These are phyloP conservation scores for Australoheros scitulus DNA, from an alignment of 2,113 vertebrate species.

Conservation along the genomic window DNA sequence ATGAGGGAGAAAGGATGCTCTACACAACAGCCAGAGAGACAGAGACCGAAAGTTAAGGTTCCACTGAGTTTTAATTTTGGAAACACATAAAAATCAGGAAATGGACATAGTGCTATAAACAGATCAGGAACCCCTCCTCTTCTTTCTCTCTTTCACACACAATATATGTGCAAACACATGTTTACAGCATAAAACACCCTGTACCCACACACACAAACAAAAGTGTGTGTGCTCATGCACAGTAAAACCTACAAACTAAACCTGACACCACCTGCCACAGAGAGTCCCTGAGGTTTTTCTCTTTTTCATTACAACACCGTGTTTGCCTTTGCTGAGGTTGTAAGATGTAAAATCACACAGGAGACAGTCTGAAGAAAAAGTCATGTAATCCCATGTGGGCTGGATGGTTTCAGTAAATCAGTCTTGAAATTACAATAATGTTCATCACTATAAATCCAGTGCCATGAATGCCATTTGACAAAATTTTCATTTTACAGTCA, in stretches of 20 bases:
- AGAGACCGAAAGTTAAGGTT: constrained; percentile 53
- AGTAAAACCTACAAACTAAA: constrained; percentile 30
- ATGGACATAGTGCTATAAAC: constrained; percentile 6
- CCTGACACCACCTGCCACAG: constrained; percentile 42
- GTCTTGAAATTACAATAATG: not conserved
- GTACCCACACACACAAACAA: not conserved
- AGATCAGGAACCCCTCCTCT: not conserved
- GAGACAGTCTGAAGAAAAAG: not conserved
- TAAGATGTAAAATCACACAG: constrained; percentile 16
- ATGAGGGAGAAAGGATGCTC: constrained; percentile 14
- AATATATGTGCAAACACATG: not conserved
- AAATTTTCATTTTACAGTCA: not conserved
- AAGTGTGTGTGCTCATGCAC: not conserved
- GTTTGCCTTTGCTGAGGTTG: constrained; percentile 30
- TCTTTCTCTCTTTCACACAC: not conserved
- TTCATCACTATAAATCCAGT: not conserved
- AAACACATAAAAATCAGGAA: constrained; percentile 46
- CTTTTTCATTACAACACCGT: constrained; percentile 31
- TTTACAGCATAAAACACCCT: constrained; percentile 2
- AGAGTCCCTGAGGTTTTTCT: constrained; percentile 26
- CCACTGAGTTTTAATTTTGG: constrained; percentile 49
- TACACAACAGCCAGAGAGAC: constrained; percentile 42
- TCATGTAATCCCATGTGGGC: not conserved
- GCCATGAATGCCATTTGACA: no score
- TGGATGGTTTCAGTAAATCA: not conserved